Conservation (phyloP, 2,888 invertebrate genomes). For the Argynnis bischoffii region DNA sequence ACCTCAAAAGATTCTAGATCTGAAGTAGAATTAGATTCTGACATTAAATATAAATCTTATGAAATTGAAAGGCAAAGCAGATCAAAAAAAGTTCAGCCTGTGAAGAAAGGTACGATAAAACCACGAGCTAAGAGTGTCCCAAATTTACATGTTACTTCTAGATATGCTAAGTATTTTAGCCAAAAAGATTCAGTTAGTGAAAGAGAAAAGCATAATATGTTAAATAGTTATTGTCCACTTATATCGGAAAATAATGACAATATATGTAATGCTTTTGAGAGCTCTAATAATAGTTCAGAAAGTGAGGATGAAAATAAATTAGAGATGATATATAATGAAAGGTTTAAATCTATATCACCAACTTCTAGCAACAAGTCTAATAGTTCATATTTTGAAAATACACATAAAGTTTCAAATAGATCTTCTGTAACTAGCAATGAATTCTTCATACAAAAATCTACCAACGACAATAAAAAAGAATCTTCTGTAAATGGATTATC, state of each 20-base stretch:
- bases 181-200: conserved; percentile 70
- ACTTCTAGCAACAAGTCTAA: conserved; percentile 22
- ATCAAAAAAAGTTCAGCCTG: conserved; percentile 50
- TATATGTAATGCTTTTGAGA: conserved; percentile 38
- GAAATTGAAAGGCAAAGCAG: conserved; percentile 71
- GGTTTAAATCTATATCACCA: conserved; percentile 61
- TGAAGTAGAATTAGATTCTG: conserved; percentile 54
- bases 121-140: conserved; percentile 78
- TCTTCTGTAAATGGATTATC: conserved; percentile 49
- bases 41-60: conserved; percentile 69
- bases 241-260: conserved; percentile 43
- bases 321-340: conserved; percentile 68
- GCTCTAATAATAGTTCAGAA: conserved; percentile 45
- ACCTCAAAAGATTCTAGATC: conserved; percentile 58
- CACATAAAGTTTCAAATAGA: conserved; percentile 9
- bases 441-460: conserved; percentile 61
- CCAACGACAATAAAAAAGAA: conserved; percentile 34
- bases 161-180: conserved; percentile 79
- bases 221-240: conserved; percentile 43
- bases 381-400: conserved; percentile 9
- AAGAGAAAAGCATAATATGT: conserved; percentile 50
- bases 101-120: conserved; percentile 48
- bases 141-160: conserved; percentile 73
- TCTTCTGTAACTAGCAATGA: conserved; percentile 32
- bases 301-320: conserved; percentile 63